Evolutionary conservation across 2,888 invertebrate genomes (phyloP).

Genomic region (Apamea epomidion): DNA sequence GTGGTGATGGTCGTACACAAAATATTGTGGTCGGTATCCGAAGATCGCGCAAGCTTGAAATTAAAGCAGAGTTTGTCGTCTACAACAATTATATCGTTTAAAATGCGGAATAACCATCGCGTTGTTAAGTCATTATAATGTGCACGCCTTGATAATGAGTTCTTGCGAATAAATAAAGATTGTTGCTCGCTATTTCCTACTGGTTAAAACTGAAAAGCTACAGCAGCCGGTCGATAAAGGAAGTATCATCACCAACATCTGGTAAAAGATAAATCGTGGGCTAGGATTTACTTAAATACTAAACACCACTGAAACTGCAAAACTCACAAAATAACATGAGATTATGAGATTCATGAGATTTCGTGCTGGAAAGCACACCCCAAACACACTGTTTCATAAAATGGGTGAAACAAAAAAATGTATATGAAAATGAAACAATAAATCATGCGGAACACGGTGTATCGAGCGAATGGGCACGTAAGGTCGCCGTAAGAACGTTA

Average conservation of each 20-base stretch:
- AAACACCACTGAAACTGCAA: not conserved
- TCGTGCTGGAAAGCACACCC: constrained; percentile 3
- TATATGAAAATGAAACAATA: constrained; percentile 73
- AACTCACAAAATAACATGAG: not conserved
- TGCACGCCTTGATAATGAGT: not conserved
- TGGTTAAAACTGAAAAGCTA: not conserved
- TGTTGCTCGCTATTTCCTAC: not conserved
- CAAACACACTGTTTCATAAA: constrained; percentile 35
- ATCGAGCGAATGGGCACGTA: constrained; percentile 68
- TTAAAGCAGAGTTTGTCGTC: not conserved
- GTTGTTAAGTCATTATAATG: not conserved
- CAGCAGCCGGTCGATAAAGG: not conserved
- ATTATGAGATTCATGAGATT: no score
- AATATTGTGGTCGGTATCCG: constrained; percentile 19
- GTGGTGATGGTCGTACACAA: not conserved
- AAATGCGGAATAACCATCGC: not conserved
- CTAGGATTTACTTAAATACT: not conserved
- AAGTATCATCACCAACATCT: not conserved
- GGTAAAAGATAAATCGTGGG: not conserved
- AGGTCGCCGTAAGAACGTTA: constrained; percentile 77
- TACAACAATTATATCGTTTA: not conserved
- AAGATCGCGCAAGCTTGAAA: no score
- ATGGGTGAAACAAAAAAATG: constrained; percentile 61
- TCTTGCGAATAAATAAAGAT: not conserved
- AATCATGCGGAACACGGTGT: constrained; percentile 68